Percentiles rank a stretch among this genome's conserved stretches.
Conservation (phyloP, 2,888 invertebrate species). For the Azorinus chamasolen region DNA sequence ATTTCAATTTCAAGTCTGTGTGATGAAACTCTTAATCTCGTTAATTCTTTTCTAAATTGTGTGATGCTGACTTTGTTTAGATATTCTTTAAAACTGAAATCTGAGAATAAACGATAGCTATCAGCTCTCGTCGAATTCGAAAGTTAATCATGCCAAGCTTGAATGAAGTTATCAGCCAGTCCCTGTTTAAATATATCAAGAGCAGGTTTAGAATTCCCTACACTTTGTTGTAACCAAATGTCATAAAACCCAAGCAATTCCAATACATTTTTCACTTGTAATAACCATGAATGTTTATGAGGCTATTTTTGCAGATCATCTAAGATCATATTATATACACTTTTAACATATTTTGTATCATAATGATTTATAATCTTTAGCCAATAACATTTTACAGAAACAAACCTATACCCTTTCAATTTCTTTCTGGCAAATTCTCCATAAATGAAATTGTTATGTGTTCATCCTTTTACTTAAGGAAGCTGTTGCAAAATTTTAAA, state of each 20-base stretch:
- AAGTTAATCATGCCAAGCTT: neutral
- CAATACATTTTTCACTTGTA: constrained; percentile 5
- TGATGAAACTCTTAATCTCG: too few relatives aligned
- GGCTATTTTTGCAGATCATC: too few relatives aligned
- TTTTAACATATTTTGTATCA: too few relatives aligned
- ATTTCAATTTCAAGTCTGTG: too few relatives aligned
- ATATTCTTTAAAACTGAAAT: too few relatives aligned
- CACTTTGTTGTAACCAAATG: neutral
- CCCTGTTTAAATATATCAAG: constrained; percentile 5
- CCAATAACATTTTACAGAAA: too few relatives aligned
- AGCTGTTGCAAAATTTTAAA: constrained; percentile 25
- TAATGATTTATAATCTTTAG: too few relatives aligned
- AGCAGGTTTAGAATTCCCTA: neutral
- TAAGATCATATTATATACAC: too few relatives aligned
- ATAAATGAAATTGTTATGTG: constrained; percentile 36
- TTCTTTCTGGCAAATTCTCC: constrained; percentile 15
- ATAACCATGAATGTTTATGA: neutral
- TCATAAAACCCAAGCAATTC: constrained; percentile 1
- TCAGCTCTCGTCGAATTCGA: too few relatives aligned
- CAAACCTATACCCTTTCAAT: neutral
- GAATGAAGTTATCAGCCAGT: constrained; percentile 1
- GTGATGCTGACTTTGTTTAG: too few relatives aligned
- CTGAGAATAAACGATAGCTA: too few relatives aligned
- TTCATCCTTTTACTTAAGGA: constrained; percentile 22
- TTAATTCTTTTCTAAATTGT: too few relatives aligned